phyloP scores from a whole-genome alignment of 1,140 invertebrate genomes.

The Zaprionus tsacasi region DNA sequence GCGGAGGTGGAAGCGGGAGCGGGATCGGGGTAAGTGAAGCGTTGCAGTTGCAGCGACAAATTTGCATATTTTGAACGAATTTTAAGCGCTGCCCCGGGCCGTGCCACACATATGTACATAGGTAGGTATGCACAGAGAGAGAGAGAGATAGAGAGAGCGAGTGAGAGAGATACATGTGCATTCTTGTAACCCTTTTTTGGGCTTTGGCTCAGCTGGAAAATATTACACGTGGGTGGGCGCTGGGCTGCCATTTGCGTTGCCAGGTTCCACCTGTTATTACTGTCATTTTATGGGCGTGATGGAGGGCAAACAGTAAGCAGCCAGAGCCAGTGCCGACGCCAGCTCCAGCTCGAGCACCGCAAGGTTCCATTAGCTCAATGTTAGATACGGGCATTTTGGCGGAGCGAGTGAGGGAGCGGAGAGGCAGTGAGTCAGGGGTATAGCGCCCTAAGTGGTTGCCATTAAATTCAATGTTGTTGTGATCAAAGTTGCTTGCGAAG shows the following conservation, averaged over 20 bases:
- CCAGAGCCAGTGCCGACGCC: constrained; percentile 21
- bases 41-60: constrained; percentile 36
- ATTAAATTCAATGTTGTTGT: constrained; percentile 53
- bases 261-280: constrained; percentile 34
- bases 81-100: constrained; percentile 31
- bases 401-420: neutral
- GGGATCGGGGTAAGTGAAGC: neutral
- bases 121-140: neutral
- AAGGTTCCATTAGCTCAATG: constrained; percentile 70
- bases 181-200: constrained; percentile 26
- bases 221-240: constrained; percentile 22
- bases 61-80: constrained; percentile 68
- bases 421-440: neutral
- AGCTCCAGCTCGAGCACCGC: constrained; percentile 10
- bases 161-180: neutral
- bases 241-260: constrained; percentile 9
- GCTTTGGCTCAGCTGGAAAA: constrained; percentile 21
- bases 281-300: constrained; percentile 52
- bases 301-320: constrained; percentile 30
- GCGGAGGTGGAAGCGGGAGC: constrained; percentile 3
- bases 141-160: neutral
- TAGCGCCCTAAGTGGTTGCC: constrained; percentile 46
- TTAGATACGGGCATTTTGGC: constrained; percentile 25
- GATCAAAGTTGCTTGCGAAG: constrained; percentile 32
- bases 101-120: neutral